phyloP scores from a whole-genome alignment of 2,888 invertebrate genomes.

The Leptinotarsa tumamoca region DNA sequence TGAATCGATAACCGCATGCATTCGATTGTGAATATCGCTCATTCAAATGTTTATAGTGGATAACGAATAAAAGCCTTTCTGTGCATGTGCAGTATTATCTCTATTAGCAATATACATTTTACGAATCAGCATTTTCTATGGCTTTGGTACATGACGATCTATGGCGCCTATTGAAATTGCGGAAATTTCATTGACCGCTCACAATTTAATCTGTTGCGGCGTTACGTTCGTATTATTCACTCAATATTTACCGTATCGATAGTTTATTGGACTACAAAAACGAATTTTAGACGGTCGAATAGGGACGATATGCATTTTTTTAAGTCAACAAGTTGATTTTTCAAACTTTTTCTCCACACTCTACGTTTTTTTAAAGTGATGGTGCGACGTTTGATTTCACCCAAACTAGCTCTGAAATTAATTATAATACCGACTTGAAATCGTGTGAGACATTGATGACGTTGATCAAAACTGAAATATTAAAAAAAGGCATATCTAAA shows the following conservation, averaged over 20 bases:
- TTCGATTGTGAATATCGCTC: constrained; percentile 6
- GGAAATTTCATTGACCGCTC: neutral
- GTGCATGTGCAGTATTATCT: constrained; percentile 16
- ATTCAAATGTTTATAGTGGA: constrained; percentile 16
- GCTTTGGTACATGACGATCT: neutral
- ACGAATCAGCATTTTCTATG: constrained; percentile 4
- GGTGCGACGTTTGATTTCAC: no score
- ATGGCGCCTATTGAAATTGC: neutral
- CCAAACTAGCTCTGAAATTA: no score
- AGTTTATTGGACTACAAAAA: neutral
- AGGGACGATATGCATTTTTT: no score
- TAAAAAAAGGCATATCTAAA: no score
- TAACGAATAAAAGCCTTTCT: constrained; percentile 9
- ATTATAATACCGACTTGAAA: no score
- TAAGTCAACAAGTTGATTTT: no score
- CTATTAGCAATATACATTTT: constrained; percentile 9
- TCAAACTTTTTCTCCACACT: no score
- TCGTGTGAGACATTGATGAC: no score
- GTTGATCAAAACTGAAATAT: no score
- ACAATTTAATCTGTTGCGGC: neutral
- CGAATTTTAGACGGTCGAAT: no score
- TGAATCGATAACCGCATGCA: constrained; percentile 11
- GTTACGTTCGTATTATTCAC: neutral
- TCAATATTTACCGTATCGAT: neutral
- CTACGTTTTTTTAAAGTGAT: no score